Evolutionary conservation across 2,797 vertebrate species (phyloP).

Genomic region (Myripristis jacobus): DNA sequence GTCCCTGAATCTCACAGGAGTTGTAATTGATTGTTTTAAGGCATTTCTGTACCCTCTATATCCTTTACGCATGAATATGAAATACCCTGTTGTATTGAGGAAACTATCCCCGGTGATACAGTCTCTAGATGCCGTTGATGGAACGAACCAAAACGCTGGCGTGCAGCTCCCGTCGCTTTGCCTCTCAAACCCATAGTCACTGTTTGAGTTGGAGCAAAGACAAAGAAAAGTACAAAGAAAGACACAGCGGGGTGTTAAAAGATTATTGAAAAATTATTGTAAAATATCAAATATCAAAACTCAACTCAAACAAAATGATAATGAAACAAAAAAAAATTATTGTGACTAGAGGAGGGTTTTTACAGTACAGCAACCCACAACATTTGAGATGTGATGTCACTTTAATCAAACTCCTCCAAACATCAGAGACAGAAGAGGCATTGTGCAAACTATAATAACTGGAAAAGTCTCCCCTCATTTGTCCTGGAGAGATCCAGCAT

Average conservation of each 20-base stretch:
- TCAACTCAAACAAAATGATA: slow-evolving; percentile 26
- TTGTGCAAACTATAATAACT: slow-evolving; percentile 37
- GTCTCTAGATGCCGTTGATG: slow-evolving; percentile 86
- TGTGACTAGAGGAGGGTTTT: slow-evolving; percentile 10
- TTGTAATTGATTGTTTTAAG: not conserved
- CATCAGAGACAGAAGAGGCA: not conserved
- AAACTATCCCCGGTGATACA: slow-evolving; percentile 91
- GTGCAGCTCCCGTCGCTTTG: slow-evolving; percentile 88
- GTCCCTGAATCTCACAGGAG: not conserved
- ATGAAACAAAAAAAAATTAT: slow-evolving; percentile 5
- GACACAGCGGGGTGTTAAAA: not conserved
- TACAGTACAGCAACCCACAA: slow-evolving; percentile 4
- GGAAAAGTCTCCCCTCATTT: slow-evolving; percentile 10
- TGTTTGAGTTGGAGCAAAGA: slow-evolving; percentile 62
- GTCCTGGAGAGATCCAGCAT: not conserved
- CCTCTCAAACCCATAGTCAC: slow-evolving; percentile 94
- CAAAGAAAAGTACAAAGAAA: slow-evolving; percentile 5
- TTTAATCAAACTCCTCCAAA: not conserved
- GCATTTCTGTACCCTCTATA: not conserved
- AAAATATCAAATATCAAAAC: slow-evolving; percentile 32
- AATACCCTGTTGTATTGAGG: slow-evolving; percentile 92
- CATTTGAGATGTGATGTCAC: slow-evolving; percentile 10
- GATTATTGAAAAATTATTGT: slow-evolving; percentile 31
- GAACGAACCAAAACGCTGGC: slow-evolving; percentile 93
- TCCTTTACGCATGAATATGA: slow-evolving; percentile 19